Evolutionary conservation across 2,113 vertebrate genomes (phyloP).

Genomic region (Delphinapterus leucas): DNA sequence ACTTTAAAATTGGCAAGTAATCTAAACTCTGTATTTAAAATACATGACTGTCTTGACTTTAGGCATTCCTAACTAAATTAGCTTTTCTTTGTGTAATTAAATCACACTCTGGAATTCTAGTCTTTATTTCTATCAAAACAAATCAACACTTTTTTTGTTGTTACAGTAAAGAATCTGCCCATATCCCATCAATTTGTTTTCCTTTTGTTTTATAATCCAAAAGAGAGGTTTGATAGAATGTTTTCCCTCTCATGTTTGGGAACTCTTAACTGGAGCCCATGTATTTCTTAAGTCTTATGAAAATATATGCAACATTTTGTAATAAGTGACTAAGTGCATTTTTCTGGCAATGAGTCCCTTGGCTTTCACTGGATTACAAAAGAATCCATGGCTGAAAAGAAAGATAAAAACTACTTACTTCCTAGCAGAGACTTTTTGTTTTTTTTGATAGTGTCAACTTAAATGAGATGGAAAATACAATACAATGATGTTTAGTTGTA

Average conservation of each 20-base stretch:
- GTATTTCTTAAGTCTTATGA: not conserved
- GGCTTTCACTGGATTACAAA: conserved; percentile 3
- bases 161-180: not conserved
- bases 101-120: not conserved
- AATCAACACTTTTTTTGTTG: not conserved
- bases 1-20: conserved; percentile 17
- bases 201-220: not conserved
- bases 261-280: not conserved
- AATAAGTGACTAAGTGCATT: not conserved
- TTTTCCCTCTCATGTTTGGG: not conserved
- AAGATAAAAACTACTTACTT: not conserved
- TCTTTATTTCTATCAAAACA: not conserved
- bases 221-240: not conserved
- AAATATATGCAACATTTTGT: not conserved
- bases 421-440: not conserved
- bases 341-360: not conserved
- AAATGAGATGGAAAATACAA: not conserved
- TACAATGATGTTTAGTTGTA: not conserved
- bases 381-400: not conserved
- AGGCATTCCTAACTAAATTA: not conserved
- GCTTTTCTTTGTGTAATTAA: conserved; percentile 11
- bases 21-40: conserved; percentile 25
- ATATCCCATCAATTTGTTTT: not conserved
- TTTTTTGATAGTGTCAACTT: not conserved
- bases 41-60: not conserved